These are phyloP conservation scores for Pao palembangensis DNA, from an alignment of 2,113 vertebrate genomes.

Conservation along the genomic window DNA sequence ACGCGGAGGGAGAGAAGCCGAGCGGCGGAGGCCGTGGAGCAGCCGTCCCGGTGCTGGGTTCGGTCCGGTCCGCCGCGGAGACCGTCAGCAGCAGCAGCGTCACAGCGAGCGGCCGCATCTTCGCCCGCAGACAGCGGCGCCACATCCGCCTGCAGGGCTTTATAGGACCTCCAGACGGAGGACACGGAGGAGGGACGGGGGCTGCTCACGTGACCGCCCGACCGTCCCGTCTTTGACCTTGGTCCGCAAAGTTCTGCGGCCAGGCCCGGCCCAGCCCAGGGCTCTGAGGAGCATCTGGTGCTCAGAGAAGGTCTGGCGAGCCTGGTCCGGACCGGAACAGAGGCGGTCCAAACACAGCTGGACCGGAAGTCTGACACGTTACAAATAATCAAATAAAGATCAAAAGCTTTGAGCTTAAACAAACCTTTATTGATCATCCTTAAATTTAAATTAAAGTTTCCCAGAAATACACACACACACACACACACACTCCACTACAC, in stretches of 20 bases:
- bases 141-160: constrained; percentile 32
- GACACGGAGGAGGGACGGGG: constrained; percentile 17
- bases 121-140: constrained; percentile 41
- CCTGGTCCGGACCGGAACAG: no score
- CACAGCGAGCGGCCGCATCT: constrained; percentile 59
- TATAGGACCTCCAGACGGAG: constrained; percentile 46
- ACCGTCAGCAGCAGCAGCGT: constrained; percentile 37
- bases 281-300: no score
- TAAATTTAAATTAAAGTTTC: no score
- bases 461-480: no score
- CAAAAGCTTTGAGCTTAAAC: no score
- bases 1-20: constrained; percentile 24
- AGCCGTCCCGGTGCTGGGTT: constrained; percentile 14
- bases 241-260: neutral
- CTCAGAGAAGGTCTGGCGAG: no score
- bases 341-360: no score
- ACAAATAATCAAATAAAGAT: no score
- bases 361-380: no score
- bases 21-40: constrained; percentile 23
- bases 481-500: no score
- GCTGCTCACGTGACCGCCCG: constrained; percentile 19
- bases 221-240: neutral
- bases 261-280: no score
- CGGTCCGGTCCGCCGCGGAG: constrained; percentile 34
- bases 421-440: no score